phyloP scores from a whole-genome alignment of 2,888 invertebrate genomes.

The Podabrus alpinus region DNA sequence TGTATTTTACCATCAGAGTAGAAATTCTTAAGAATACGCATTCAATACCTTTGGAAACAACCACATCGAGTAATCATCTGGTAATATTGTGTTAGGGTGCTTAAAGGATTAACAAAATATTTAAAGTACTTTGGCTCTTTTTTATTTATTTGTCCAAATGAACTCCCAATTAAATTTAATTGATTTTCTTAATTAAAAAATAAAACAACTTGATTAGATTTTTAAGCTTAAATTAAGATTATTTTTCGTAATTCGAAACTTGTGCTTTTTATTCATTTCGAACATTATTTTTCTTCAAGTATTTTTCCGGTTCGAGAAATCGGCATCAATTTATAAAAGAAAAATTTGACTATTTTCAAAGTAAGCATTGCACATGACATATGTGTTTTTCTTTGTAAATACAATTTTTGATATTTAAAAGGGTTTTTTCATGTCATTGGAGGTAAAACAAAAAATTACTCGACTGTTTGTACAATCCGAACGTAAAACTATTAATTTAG shows the following conservation, averaged over 20 bases:
- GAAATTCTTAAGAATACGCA: constrained; percentile 2
- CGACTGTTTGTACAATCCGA: not conserved
- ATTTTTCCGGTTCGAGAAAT: not conserved
- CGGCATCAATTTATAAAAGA: not conserved
- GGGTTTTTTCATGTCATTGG: not conserved
- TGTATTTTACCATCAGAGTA: constrained; percentile 11
- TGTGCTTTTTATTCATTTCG: not conserved
- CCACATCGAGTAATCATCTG: constrained; percentile 10
- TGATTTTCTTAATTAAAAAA: not conserved
- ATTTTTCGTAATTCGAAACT: not conserved
- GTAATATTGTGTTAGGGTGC: constrained; percentile 2
- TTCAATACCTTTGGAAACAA: constrained; percentile 10
- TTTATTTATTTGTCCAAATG: not conserved
- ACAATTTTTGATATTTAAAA: not conserved
- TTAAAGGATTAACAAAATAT: not conserved
- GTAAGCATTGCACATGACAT: not conserved
- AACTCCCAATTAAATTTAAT: not conserved
- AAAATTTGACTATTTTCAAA: not conserved
- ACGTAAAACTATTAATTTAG: not conserved
- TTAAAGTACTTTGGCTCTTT: not conserved
- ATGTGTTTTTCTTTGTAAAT: not conserved
- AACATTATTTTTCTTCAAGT: not conserved
- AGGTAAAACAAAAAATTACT: not conserved
- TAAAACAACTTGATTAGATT: not conserved
- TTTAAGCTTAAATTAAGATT: not conserved